Percentiles rank a stretch among this genome's conserved stretches.
These are phyloP conservation scores for Zhuqinia jingwanae DNA, from an alignment of 2,888 invertebrate genomes.

Conservation along the genomic window DNA sequence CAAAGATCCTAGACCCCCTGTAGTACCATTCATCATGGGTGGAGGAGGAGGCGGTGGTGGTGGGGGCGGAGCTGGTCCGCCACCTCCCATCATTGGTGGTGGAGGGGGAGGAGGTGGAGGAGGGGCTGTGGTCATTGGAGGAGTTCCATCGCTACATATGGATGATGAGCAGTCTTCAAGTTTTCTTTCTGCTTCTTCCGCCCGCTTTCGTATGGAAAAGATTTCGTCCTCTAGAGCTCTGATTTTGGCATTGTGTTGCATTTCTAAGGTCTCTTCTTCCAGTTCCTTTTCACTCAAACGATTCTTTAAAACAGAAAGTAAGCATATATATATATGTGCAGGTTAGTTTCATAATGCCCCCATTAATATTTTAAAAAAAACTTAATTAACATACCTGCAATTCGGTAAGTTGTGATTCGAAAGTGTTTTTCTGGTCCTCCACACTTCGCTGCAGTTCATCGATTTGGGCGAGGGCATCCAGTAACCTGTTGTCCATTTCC, in stretches of 20 bases:
- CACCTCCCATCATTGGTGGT: conserved; percentile 67
- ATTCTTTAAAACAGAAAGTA: conserved; percentile 64
- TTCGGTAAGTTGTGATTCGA: conserved; percentile 71
- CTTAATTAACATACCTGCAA: conserved; percentile 70
- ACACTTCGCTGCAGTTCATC: conserved; percentile 74
- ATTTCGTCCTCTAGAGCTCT: conserved; percentile 75
- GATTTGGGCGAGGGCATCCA: conserved; percentile 77
- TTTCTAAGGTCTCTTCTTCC: conserved; percentile 70
- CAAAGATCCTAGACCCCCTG: conserved; percentile 64
- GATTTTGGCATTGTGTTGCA: conserved; percentile 72
- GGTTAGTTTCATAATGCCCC: not conserved
- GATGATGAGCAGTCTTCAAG: conserved; percentile 65
- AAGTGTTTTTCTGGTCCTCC: conserved; percentile 77
- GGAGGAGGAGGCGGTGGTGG: conserved; percentile 75
- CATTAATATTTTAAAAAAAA: too few species aligned
- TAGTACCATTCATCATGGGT: not conserved
- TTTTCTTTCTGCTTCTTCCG: conserved; percentile 76
- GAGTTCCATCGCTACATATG: not conserved
- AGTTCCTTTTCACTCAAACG: conserved; percentile 72
- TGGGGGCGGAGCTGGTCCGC: conserved; percentile 36
- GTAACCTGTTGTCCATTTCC: conserved; percentile 70
- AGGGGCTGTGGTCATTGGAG: not conserved
- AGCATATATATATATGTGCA: too few species aligned
- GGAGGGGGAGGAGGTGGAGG: conserved; percentile 67
- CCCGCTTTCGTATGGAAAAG: conserved; percentile 54